phyloP scores from a whole-genome alignment of 2,113 vertebrate species.

The Malurus elegans region DNA sequence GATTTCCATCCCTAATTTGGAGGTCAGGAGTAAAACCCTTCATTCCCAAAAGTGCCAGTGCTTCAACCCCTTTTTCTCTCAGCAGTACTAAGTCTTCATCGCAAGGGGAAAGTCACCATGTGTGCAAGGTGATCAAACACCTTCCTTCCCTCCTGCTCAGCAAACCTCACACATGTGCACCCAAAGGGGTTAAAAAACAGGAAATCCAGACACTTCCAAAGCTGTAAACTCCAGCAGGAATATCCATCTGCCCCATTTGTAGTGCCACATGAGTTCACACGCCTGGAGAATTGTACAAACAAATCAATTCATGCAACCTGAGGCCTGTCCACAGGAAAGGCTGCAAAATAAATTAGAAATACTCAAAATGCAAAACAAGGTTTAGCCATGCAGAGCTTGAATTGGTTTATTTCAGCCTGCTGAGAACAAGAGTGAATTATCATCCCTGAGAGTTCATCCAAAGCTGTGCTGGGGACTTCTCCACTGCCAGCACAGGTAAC shows the following conservation, averaged over 20 bases:
- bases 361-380: neutral
- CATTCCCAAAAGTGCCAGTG: neutral
- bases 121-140: fast-evolving
- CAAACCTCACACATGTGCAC: neutral
- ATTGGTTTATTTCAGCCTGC: neutral
- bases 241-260: neutral
- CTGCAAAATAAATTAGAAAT: neutral
- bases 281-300: neutral
- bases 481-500: neutral
- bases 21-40: neutral
- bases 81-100: neutral
- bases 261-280: neutral
- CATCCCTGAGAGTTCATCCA: neutral
- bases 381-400: neutral
- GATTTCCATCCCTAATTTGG: neutral
- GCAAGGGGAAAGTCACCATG: neutral
- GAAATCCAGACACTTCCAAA: neutral
- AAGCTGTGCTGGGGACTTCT: neutral
- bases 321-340: neutral
- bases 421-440: neutral
- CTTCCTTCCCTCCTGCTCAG: neutral
- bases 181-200: neutral
- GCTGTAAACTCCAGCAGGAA: neutral
- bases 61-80: neutral
- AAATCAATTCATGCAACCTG: neutral